Evolutionary conservation across 2,113 vertebrate genomes (phyloP).

Genomic region (Pteruthius melanotis): DNA sequence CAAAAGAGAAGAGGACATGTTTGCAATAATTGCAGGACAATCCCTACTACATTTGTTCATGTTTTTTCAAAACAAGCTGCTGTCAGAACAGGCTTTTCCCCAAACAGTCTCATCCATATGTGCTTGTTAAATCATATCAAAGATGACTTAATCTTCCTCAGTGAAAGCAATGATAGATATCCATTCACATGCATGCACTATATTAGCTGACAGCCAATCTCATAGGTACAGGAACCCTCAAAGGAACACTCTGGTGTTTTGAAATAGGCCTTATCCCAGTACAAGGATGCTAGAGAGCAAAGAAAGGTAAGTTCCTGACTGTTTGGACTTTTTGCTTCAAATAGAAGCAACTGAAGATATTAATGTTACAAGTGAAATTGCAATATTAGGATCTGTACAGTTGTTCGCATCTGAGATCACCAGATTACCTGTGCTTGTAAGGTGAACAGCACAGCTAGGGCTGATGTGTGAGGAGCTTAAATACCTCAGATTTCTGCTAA

Average conservation of each 20-base stretch:
- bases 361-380: background rate
- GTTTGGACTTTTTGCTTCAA: background rate
- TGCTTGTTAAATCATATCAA: background rate
- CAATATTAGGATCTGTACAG: background rate
- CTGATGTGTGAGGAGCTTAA: background rate
- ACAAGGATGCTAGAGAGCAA: background rate
- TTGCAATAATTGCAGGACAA: background rate
- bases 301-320: background rate
- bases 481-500: background rate
- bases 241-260: background rate
- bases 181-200: background rate
- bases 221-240: background rate
- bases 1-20: background rate
- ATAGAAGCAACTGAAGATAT: background rate
- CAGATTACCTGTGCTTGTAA: rapidly evolving
- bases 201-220: background rate
- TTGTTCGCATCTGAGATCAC: background rate
- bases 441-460: background rate
- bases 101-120: background rate
- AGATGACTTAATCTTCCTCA: background rate
- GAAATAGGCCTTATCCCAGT: background rate
- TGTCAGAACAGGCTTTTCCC: background rate
- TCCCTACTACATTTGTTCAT: background rate
- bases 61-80: background rate
- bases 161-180: background rate